Percentiles rank a stretch among this genome's conserved stretches.
phyloP scores from a whole-genome alignment of 2,888 invertebrate genomes.

The Teleogryllus oceanicus region DNA sequence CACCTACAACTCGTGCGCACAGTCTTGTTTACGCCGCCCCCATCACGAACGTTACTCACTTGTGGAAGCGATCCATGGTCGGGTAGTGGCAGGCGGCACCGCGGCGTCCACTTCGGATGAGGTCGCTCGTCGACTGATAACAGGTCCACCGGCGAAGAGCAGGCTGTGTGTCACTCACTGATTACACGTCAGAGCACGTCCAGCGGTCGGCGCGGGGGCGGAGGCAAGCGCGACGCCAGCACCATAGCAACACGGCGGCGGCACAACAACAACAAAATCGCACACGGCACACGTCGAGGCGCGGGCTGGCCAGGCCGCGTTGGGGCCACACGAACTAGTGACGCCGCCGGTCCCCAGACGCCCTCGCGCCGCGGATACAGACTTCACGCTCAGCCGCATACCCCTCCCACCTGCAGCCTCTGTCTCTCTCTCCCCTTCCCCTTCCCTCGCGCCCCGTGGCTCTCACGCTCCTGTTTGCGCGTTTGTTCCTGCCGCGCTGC shows the following conservation, averaged over 20 bases:
- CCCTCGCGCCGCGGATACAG: neutral
- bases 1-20: too few relatives aligned
- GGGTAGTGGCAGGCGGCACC: too few relatives aligned
- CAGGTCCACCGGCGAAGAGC: neutral
- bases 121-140: neutral
- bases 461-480: slow-evolving; percentile 4
- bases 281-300: neutral
- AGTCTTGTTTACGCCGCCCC: too few relatives aligned
- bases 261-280: neutral
- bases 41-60: neutral
- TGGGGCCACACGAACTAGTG: neutral
- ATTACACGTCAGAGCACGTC: slow-evolving; percentile 9
- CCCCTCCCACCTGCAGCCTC: neutral
- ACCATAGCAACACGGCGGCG: neutral
- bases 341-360: neutral
- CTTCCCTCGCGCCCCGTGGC: neutral
- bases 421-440: neutral
- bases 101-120: neutral
- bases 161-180: neutral
- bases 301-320: neutral
- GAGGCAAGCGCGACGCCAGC: neutral
- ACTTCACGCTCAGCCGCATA: neutral
- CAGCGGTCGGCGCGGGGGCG: neutral
- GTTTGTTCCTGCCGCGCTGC: neutral
- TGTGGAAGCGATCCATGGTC: slow-evolving; percentile 6